A percentile compares a stretch with the other conserved stretches of the same genome.
Conservation (phyloP, 2,113 vertebrate species). For the Ramphastos sulfuratus region DNA sequence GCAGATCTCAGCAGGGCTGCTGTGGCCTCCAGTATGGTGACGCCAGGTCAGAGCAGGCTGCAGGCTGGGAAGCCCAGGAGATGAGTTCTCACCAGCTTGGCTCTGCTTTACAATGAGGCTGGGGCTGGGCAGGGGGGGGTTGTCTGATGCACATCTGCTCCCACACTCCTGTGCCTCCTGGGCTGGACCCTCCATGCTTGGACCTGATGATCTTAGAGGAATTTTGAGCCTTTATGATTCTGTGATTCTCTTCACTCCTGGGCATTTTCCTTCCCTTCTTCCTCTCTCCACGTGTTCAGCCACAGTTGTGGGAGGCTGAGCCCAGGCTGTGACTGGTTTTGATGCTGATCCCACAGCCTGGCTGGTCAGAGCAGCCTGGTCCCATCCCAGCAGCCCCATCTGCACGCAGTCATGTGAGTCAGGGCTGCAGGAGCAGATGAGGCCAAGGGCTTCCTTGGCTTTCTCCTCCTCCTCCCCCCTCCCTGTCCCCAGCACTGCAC, state of each 20-base stretch:
- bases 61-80: not conserved
- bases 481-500: not conserved
- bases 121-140: not conserved
- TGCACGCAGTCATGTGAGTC: not conserved
- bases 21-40: not conserved
- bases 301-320: fast-evolving
- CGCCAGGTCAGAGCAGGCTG: not conserved
- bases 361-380: not conserved
- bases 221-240: too few species aligned
- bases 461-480: not conserved
- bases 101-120: not conserved
- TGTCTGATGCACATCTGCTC: not conserved
- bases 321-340: not conserved
- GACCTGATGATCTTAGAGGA: too few species aligned
- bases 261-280: not conserved
- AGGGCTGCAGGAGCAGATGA: not conserved
- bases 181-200: not conserved
- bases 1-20: not conserved
- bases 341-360: not conserved
- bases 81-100: not conserved
- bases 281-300: not conserved
- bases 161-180: not conserved
- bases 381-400: not conserved
- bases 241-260: not conserved
- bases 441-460: slow-evolving; percentile 28